Conservation (phyloP, 2,113 vertebrate genomes). For the Spermophilus dauricus region DNA sequence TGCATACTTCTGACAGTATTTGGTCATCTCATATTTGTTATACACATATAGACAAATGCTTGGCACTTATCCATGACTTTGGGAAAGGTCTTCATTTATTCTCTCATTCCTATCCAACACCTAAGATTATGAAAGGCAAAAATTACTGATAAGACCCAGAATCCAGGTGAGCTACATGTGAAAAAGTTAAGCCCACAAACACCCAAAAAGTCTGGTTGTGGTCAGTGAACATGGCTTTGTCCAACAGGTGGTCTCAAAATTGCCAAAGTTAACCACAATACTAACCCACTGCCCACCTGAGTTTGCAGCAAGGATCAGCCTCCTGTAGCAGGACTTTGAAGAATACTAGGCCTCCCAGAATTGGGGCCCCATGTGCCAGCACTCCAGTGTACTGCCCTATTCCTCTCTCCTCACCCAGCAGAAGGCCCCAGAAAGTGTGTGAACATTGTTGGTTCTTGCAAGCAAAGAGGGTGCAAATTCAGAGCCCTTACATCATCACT, state of each 20-base stretch:
- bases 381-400: rapidly evolving
- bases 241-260: background rate
- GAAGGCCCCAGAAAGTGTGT: background rate
- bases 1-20: background rate
- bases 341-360: background rate
- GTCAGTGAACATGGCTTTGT: background rate
- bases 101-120: background rate
- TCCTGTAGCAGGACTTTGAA: background rate
- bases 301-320: background rate
- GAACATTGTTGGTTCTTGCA: background rate
- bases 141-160: background rate
- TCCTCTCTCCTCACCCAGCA: background rate
- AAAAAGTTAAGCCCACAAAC: background rate
- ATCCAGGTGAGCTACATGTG: background rate
- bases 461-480: background rate
- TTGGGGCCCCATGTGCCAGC: background rate
- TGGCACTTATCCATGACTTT: background rate
- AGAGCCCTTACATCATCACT: background rate
- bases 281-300: background rate
- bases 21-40: background rate
- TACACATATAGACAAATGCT: background rate
- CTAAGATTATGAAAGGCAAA: background rate
- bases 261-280: background rate
- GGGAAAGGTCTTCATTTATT: background rate
- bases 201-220: background rate